Conservation (phyloP, 2,888 invertebrate genomes). For the Phaedon cochleariae region DNA sequence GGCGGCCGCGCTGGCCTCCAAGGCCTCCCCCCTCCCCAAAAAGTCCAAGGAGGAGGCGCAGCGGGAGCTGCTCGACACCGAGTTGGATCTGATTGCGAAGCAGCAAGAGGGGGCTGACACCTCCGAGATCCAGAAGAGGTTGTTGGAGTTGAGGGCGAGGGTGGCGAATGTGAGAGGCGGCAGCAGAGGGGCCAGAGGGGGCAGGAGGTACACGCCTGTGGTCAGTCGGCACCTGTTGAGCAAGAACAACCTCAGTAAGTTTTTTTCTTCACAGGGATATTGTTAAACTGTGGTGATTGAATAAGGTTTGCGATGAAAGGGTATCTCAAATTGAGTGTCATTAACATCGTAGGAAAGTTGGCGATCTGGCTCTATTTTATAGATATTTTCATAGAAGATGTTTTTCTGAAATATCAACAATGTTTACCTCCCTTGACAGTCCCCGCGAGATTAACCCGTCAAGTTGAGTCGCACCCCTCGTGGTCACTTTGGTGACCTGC, state of each 20-base stretch:
- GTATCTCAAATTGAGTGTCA: too few species aligned
- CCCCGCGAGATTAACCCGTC: too few species aligned
- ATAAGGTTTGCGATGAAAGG: not conserved
- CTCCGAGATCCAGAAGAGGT: slow-evolving; percentile 78
- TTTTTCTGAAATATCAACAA: too few species aligned
- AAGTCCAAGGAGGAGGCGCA: slow-evolving; percentile 50
- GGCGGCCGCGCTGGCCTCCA: slow-evolving; percentile 58
- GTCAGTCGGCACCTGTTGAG: slow-evolving; percentile 55
- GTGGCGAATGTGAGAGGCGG: slow-evolving; percentile 50
- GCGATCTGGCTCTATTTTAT: too few species aligned
- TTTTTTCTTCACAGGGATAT: not conserved
- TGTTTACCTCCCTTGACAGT: too few species aligned
- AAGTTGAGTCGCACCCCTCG: too few species aligned
- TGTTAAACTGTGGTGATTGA: not conserved
- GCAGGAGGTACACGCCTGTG: slow-evolving; percentile 58
- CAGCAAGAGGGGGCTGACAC: slow-evolving; percentile 90
- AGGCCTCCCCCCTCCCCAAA: slow-evolving; percentile 45
- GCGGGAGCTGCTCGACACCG: slow-evolving; percentile 89
- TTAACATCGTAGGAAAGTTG: too few species aligned
- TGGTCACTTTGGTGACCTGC: too few species aligned
- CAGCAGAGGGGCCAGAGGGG: slow-evolving; percentile 55
- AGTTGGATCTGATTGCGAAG: slow-evolving; percentile 88
- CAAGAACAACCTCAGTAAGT: slow-evolving; percentile 57
- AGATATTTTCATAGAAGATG: too few species aligned
- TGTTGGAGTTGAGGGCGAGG: slow-evolving; percentile 75